A percentile compares a stretch with the other conserved stretches of the same genome.
Conservation (phyloP, 2,888 invertebrate genomes). For the Standfussiana lucernea region DNA sequence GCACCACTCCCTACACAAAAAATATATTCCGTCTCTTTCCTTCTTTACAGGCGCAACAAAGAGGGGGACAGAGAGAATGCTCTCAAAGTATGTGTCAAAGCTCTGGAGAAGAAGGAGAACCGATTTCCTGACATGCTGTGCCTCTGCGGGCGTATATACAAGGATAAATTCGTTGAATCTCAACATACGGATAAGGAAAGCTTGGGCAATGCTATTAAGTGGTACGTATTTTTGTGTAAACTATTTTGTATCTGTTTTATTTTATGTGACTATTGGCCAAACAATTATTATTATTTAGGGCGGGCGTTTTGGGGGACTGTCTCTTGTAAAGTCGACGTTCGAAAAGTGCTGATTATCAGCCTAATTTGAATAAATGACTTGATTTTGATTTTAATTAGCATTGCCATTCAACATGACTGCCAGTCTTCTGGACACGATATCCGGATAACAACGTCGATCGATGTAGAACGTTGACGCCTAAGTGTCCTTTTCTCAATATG, state of each 20-base stretch:
- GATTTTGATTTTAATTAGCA: no score
- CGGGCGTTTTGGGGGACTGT: no score
- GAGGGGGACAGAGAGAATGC: slow-evolving; percentile 98
- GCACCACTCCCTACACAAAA: background rate
- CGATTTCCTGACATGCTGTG: slow-evolving; percentile 99
- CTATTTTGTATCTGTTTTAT: background rate
- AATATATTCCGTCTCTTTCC: background rate
- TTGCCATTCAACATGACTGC: background rate
- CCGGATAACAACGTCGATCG: no score
- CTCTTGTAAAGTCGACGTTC: no score
- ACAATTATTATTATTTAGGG: no score
- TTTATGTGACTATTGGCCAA: background rate
- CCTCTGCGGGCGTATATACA: slow-evolving; percentile 99
- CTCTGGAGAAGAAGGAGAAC: slow-evolving; percentile 97
- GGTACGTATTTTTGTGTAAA: slow-evolving; percentile 88
- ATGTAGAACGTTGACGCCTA: background rate
- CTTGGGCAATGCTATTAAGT: slow-evolving; percentile 97
- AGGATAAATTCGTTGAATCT: slow-evolving; percentile 99
- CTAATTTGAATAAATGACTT: no score
- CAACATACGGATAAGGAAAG: slow-evolving; percentile 97
- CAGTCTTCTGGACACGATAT: background rate
- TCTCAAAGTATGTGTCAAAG: slow-evolving; percentile 96
- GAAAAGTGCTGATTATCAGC: no score
- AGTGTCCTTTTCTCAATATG: no score
- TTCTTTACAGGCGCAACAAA: slow-evolving; percentile 94